These are phyloP conservation scores for Syngnathus typhle DNA, from an alignment of 2,113 vertebrate genomes.

Conservation along the genomic window DNA sequence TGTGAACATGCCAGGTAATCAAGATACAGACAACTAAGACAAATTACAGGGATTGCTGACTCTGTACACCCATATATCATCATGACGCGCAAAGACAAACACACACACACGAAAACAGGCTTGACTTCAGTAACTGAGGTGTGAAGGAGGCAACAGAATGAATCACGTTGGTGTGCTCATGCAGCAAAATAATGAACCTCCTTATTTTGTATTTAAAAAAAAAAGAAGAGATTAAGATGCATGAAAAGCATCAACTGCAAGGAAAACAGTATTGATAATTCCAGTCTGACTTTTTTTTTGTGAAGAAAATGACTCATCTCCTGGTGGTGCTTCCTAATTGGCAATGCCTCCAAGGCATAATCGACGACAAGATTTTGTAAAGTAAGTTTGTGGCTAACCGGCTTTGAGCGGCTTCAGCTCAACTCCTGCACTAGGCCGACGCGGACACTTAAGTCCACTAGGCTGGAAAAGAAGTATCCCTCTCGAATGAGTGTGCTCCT, in stretches of 20 bases:
- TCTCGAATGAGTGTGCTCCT: not conserved
- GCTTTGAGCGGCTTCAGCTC: not conserved
- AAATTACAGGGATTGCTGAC: conserved; percentile 32
- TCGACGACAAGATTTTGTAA: not conserved
- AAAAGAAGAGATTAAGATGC: not conserved
- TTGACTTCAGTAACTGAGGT: conserved; percentile 6
- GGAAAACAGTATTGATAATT: not conserved
- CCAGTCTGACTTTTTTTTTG: not conserved
- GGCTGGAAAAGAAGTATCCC: not conserved
- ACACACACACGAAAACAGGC: conserved; percentile 6
- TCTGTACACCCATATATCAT: conserved; percentile 42
- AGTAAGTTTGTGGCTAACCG: not conserved
- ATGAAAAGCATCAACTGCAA: not conserved
- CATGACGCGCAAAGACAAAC: conserved; percentile 12
- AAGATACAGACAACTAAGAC: conserved; percentile 44
- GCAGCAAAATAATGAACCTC: not conserved
- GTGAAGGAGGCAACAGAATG: conserved; percentile 3
- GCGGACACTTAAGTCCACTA: not conserved
- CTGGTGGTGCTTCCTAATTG: not conserved
- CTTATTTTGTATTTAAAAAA: not conserved
- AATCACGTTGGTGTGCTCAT: conserved; percentile 6
- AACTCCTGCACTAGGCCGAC: not conserved
- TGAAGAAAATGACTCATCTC: not conserved
- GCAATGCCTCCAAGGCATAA: not conserved
- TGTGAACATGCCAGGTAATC: conserved; percentile 36